phyloP scores from a whole-genome alignment of 2,113 vertebrate species.

The Coryphaenoides rupestris region DNA sequence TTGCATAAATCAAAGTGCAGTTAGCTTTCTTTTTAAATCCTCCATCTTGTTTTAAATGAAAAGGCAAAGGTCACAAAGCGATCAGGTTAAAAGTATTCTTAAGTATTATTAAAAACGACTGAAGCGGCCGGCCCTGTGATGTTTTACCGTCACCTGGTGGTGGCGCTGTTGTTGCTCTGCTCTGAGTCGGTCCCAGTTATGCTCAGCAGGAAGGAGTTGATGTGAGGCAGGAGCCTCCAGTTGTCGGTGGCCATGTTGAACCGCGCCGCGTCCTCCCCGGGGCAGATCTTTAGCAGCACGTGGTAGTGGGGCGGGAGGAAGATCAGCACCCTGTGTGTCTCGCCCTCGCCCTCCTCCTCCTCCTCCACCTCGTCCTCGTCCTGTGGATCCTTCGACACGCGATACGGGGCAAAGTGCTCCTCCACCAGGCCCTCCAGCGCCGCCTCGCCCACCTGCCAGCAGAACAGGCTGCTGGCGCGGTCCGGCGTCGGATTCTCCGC shows the following conservation, averaged over 20 bases:
- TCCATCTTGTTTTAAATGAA: neutral
- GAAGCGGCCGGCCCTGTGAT: no score
- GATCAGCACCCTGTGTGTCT: constrained; percentile 67
- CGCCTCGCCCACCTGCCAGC: constrained; percentile 62
- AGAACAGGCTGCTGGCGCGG: constrained; percentile 71
- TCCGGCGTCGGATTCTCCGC: constrained; percentile 10
- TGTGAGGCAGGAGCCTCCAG: constrained; percentile 77
- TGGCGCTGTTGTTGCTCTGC: no score
- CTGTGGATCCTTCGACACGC: constrained; percentile 55
- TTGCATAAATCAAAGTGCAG: constrained; percentile 9
- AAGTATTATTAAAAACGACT: constrained; percentile 23
- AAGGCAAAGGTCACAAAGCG: neutral
- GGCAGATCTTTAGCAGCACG: constrained; percentile 70
- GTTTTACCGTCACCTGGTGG: no score
- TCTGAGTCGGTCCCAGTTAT: constrained; percentile 28
- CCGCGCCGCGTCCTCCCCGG: constrained; percentile 52
- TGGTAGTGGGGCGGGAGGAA: constrained; percentile 76
- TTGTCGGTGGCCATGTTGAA: constrained; percentile 76
- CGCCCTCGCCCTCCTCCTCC: constrained; percentile 23
- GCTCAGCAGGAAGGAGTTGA: constrained; percentile 68
- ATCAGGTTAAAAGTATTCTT: constrained; percentile 33
- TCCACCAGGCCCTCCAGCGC: constrained; percentile 61
- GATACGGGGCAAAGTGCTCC: constrained; percentile 68
- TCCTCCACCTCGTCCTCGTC: constrained; percentile 39
- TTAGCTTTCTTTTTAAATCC: constrained; percentile 22